A percentile compares a stretch with the other conserved stretches of the same genome.
Conservation (phyloP, 2,888 invertebrate species). For the Mythimna lalbum region DNA sequence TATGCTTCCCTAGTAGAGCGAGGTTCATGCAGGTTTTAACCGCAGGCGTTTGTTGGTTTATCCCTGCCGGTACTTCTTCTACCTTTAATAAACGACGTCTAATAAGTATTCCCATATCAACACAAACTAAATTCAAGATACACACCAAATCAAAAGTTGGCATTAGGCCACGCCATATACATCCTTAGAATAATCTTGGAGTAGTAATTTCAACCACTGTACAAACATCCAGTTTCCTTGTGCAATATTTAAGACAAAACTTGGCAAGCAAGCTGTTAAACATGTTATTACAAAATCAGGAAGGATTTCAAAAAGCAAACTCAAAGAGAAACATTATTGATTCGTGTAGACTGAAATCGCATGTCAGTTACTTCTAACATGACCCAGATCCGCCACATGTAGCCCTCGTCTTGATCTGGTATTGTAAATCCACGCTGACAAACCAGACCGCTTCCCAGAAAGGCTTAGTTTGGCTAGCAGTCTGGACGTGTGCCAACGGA, state of each 20-base stretch:
- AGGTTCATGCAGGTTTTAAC: not conserved
- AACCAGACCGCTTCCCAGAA: conserved; percentile 44
- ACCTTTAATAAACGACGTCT: not conserved
- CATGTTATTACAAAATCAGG: conserved; percentile 41
- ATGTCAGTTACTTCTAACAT: conserved; percentile 49
- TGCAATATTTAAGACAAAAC: conserved; percentile 50
- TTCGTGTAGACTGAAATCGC: conserved; percentile 20
- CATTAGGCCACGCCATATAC: conserved; percentile 31
- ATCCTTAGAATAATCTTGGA: conserved; percentile 28
- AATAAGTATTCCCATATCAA: conserved; percentile 6
- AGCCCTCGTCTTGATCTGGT: conserved; percentile 50
- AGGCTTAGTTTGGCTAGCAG: conserved; percentile 42
- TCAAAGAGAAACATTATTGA: conserved; percentile 29
- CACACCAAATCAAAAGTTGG: conserved; percentile 40
- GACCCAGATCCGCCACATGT: conserved; percentile 55
- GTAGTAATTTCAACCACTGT: conserved; percentile 23
- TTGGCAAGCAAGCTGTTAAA: conserved; percentile 46
- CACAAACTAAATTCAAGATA: conserved; percentile 16
- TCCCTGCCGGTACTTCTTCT: not conserved
- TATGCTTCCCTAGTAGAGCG: not conserved
- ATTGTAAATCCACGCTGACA: conserved; percentile 52
- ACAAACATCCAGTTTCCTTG: conserved; percentile 51
- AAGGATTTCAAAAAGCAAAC: conserved; percentile 32
- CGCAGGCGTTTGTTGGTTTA: not conserved
- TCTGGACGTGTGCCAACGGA: conserved; percentile 59